These are phyloP conservation scores for Heliconius hewitsoni DNA, from an alignment of 1,140 invertebrate genomes.

Conservation along the genomic window DNA sequence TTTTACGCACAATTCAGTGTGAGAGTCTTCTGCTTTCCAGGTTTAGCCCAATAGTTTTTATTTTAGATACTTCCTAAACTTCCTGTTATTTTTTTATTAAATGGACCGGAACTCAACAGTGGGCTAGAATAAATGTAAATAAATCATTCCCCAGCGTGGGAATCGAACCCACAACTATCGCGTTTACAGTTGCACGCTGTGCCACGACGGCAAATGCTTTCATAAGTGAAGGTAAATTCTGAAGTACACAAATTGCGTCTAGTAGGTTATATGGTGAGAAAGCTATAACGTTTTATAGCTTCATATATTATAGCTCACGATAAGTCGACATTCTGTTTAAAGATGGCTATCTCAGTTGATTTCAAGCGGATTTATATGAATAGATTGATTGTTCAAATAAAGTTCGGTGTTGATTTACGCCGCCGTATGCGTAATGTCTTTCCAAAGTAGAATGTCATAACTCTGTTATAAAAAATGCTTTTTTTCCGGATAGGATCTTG, in stretches of 20 bases:
- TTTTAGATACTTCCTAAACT: too few species aligned
- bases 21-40: too few species aligned
- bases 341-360: not conserved
- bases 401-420: too few species aligned
- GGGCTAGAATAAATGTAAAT: too few species aligned
- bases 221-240: not conserved
- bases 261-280: not conserved
- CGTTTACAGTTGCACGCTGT: not conserved
- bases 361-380: not conserved
- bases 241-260: not conserved
- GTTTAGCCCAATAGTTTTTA: too few species aligned
- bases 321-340: not conserved
- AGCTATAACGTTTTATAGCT: constrained; percentile 1
- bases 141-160: not conserved
- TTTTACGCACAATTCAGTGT: too few species aligned
- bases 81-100: too few species aligned
- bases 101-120: too few species aligned
- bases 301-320: constrained; percentile 3
- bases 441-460: too few species aligned
- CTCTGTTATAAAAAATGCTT: too few species aligned
- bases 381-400: not conserved
- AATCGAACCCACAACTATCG: not conserved
- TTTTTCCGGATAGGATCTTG: too few species aligned
- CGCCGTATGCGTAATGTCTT: too few species aligned
- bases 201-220: not conserved